phyloP scores from a whole-genome alignment of 2,797 vertebrate genomes.

The Champsocephalus gunnari region DNA sequence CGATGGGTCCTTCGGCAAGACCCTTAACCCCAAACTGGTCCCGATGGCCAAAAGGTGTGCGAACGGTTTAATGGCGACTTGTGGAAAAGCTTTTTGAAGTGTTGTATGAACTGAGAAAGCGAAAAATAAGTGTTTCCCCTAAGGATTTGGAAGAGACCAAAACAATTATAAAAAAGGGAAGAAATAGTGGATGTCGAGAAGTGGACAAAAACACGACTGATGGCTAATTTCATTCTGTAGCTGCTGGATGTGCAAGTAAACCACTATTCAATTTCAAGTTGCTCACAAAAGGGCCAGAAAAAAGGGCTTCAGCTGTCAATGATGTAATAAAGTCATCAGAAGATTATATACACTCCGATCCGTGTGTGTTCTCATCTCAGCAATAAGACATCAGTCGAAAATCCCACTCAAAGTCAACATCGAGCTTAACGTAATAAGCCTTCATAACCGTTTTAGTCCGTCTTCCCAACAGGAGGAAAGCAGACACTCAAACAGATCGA shows the following conservation, averaged over 20 bases:
- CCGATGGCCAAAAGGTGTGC: too few species aligned
- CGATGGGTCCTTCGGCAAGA: too few species aligned
- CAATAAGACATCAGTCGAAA: neutral
- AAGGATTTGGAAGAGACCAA: too few species aligned
- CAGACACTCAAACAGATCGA: neutral
- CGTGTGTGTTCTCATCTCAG: neutral
- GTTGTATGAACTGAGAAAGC: too few species aligned
- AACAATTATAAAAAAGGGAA: too few species aligned
- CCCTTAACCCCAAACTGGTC: too few species aligned
- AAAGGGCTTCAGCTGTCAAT: neutral
- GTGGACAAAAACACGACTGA: too few species aligned
- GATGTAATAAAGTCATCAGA: neutral
- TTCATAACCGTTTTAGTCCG: neutral
- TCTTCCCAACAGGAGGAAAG: neutral
- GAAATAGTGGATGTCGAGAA: too few species aligned
- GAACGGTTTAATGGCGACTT: too few species aligned
- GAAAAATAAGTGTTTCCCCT: too few species aligned
- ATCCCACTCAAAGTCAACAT: neutral
- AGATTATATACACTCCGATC: neutral
- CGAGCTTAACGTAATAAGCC: neutral
- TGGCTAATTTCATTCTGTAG: neutral
- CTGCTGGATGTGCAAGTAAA: neutral
- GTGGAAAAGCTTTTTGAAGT: too few species aligned
- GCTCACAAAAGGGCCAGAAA: neutral
- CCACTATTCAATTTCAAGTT: neutral